Evolutionary conservation across 2,888 invertebrate genomes (phyloP).

Genomic region (Agonopterix subpropinquella): DNA sequence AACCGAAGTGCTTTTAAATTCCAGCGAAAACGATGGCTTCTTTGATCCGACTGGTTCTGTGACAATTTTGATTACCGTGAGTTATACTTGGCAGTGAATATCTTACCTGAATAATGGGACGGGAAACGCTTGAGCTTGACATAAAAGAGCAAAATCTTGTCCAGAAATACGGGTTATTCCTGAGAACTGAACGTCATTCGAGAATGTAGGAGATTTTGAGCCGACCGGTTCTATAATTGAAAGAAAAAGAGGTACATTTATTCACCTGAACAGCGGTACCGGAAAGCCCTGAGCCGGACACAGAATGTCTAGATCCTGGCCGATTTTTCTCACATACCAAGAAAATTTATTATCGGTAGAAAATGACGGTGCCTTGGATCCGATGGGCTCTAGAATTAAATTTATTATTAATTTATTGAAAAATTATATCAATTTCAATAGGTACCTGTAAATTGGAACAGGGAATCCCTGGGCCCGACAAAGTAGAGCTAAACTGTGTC

Average conservation of each 20-base stretch:
- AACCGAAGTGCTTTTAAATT: conserved; percentile 9
- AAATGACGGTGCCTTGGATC: conserved; percentile 78
- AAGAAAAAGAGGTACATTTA: conserved; percentile 1
- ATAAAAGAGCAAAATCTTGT: conserved; percentile 77
- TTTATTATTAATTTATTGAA: conserved; percentile 14
- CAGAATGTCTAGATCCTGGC: conserved; percentile 75
- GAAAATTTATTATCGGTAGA: conserved; percentile 77
- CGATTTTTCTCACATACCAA: conserved; percentile 71
- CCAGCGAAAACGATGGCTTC: conserved; percentile 80
- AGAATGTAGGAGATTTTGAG: conserved; percentile 80
- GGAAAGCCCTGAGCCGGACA: conserved; percentile 84
- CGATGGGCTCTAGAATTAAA: conserved; percentile 74
- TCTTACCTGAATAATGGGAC: conserved; percentile 82
- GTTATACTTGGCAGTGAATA: conserved; percentile 7
- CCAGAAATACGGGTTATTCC: conserved; percentile 62
- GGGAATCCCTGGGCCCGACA: conserved; percentile 79
- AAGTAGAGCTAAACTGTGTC: conserved; percentile 70
- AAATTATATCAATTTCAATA: conserved; percentile 18
- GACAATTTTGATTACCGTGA: conserved; percentile 20
- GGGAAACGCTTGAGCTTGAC: conserved; percentile 85
- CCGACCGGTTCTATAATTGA: conserved; percentile 78
- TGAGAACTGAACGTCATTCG: conserved; percentile 68
- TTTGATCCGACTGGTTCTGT: conserved; percentile 82
- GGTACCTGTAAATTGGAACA: conserved; percentile 78
- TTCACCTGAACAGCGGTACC: conserved; percentile 79